Conservation (phyloP, 1,140 invertebrate species). For the Calephelis virginiensis region DNA sequence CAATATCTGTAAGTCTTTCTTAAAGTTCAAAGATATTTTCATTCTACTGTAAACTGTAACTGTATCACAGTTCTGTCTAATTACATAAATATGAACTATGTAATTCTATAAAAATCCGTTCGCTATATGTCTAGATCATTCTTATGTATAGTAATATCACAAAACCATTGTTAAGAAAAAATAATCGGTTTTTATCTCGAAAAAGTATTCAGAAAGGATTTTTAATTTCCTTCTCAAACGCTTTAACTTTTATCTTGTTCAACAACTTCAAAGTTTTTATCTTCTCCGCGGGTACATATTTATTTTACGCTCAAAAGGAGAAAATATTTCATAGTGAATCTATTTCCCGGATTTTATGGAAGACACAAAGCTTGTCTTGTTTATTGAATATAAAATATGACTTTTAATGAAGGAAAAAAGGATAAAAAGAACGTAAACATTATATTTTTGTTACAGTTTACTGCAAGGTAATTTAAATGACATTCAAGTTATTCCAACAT, state of each 20-base stretch:
- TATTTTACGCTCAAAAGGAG: constrained; percentile 5
- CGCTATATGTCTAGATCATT: too few relatives aligned
- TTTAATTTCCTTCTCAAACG: constrained; percentile 12
- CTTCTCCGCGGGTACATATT: constrained; percentile 9
- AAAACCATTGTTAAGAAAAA: background rate
- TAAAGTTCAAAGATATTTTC: too few relatives aligned
- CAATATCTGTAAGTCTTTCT: too few relatives aligned
- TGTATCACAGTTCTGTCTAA: too few relatives aligned
- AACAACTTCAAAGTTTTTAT: background rate
- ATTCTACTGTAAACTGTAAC: too few relatives aligned
- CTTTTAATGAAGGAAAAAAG: constrained; percentile 4
- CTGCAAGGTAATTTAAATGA: too few relatives aligned
- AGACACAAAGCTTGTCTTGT: constrained; percentile 13
- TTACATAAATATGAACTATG: too few relatives aligned
- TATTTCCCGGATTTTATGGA: constrained; percentile 7
- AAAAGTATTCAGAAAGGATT: constrained; percentile 14
- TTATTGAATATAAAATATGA: constrained; percentile 6
- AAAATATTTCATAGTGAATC: constrained; percentile 11
- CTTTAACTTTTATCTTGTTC: constrained; percentile 4
- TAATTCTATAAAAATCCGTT: too few relatives aligned
- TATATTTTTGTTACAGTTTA: too few relatives aligned
- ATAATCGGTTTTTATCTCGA: constrained; percentile 9
- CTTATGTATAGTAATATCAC: too few relatives aligned
- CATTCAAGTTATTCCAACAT: too few relatives aligned
- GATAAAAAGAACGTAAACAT: background rate